Base-by-base conservation (phyloP, 2,888 invertebrate genomes). In the Rhamphomyia laevipes region DNA sequence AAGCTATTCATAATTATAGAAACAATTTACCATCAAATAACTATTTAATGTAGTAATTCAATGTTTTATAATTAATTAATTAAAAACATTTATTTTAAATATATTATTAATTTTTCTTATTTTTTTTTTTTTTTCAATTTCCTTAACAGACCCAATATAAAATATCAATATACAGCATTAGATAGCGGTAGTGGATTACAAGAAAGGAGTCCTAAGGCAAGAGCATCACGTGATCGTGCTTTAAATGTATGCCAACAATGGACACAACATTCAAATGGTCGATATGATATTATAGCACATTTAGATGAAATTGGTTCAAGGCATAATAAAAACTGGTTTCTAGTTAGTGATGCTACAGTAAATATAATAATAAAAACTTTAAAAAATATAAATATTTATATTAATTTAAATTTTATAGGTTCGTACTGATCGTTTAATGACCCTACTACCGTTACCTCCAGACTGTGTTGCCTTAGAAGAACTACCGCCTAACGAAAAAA, bases 261-360 rank as follows among this genome's bases (percentile, higher is more conserved):
- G 71, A 62, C 67, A 48, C 70, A 72, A 57, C 77, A 76, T 41
- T 73, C 78, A 54, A 78, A 76, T 56, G 76, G 78, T 48, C 76
- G 91, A 58, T 93, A 91, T 65, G 82, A 81, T 59, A 76, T 89
- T 56, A 77, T 86, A 58, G 81, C 84, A 46, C 86, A 89, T 61
- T 74, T 93, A 55, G 82, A 83, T 61, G 80, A 84, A 56, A 84
- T 93, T 54, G 93, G 92, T 11, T 87, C 86, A 38, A 77, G 93
- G 48, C 75, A 84, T 47, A 86, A 86, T 68, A 92, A 92, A 67
- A 83, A 90, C 67, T 94, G 93, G 93, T 93, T 92, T 67, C 80
- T 86, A 23, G 85, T 93, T 51, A 82, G 82, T 61, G 92, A 93
- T 68, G 82, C 81, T 58, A 81, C 83, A 69, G 82, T 81, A 55